Percentiles rank a stretch among this genome's conserved stretches.
Evolutionary conservation across 2,797 vertebrate genomes (phyloP).

Genomic region (Liparis tanakae): DNA sequence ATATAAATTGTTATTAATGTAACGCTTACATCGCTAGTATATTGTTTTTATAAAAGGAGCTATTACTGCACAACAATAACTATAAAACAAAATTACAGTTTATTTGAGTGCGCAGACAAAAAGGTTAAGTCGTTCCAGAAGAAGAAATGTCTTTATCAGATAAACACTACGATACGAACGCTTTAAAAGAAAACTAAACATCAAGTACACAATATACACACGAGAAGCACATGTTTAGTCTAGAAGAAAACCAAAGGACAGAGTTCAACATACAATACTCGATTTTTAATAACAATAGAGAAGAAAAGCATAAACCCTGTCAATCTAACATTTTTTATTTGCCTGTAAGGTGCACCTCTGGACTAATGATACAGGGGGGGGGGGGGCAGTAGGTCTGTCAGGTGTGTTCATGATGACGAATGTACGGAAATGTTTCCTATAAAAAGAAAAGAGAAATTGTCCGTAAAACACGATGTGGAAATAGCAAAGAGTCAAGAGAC

Average conservation of each 20-base stretch:
- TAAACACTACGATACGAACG: conserved; percentile 51
- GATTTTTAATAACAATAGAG: conserved; percentile 75
- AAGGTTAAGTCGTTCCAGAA: conserved; percentile 72
- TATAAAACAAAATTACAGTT: conserved; percentile 65
- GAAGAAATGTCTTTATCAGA: conserved; percentile 57
- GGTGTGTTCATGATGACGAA: conserved; percentile 52
- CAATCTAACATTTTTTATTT: conserved; percentile 74
- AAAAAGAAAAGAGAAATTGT: conserved; percentile 57
- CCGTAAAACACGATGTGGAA: conserved; percentile 61
- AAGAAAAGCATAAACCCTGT: conserved; percentile 79
- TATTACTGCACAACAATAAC: conserved; percentile 42
- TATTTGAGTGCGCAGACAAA: conserved; percentile 73
- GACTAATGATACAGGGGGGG: conserved; percentile 64
- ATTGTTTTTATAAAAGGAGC: not conserved
- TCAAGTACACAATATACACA: conserved; percentile 76
- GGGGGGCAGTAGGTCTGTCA: conserved; percentile 71
- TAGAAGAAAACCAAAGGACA: conserved; percentile 70
- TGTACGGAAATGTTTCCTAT: conserved; percentile 74
- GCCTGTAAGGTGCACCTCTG: conserved; percentile 79
- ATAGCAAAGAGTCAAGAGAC: conserved; percentile 42
- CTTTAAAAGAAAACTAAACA: conserved; percentile 25
- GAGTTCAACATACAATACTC: conserved; percentile 68
- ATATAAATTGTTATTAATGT: not conserved
- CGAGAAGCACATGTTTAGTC: conserved; percentile 59
- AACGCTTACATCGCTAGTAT: not conserved